Base-by-base conservation (phyloP, 2,113 vertebrate genomes). In the Oreochromis aureus region DNA sequence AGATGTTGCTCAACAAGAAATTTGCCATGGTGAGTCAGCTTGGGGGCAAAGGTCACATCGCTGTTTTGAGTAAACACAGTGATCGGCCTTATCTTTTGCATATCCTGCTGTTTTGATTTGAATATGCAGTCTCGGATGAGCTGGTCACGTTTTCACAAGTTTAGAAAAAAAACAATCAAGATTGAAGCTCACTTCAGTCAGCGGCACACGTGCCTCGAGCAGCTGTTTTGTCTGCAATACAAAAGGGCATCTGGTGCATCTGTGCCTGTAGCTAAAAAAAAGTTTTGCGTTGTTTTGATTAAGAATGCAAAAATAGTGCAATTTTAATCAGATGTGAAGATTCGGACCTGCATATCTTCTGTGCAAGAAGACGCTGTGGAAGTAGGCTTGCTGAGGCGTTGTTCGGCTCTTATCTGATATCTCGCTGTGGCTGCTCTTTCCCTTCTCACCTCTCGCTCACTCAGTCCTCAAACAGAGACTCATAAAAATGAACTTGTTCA, bases 1-100 rank as follows among this genome's bases (percentile, higher is more conserved):
- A 99, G 97, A 99, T 99, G 98, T 96, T 98, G 87, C 96, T 99
- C 93, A 99, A 99, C 97, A 98, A 98, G 96, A 98, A 97, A 94
- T 99, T 99, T 85, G 99, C 99, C 90, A 95, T 98, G 91, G 99
- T 99, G 96, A 98, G 98, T 92, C 86, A 80, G 15, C 1, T 32
- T 39, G 5, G 83, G 80, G 18, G 22, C 18, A 16, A 76, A 87
- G 82, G 89, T 86, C 84, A 81, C 44, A 30, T 58, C 51, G 16
- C 56, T 78, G 71, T 73, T 61, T 61, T 46, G 36, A 41, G 36
- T 34, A 69, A 82, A 30, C 24, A 15, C 56, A 2, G 19, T 51
- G 81, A 53, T 56, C 18, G 22, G 71, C 84, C 71, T 6, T 58
- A 7, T n/a, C 27, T 18, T 22, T 30, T n/a, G 32, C 55, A 84